Evolutionary conservation across 1,140 invertebrate species (phyloP).

Genomic region (Nasonia longicornis): DNA sequence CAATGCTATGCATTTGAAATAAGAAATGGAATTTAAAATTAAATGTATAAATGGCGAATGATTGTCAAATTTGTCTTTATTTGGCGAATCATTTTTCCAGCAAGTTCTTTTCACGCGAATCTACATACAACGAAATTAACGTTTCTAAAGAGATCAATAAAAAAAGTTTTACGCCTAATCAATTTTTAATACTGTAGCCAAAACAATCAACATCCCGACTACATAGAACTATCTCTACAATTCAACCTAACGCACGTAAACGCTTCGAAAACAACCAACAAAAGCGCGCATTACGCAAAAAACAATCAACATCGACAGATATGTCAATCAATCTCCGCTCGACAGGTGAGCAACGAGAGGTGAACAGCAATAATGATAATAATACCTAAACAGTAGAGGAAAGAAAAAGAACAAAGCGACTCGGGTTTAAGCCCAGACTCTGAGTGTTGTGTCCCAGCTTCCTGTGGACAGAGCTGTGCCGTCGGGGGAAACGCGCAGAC

Average conservation of each 20-base stretch:
- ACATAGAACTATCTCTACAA: not conserved
- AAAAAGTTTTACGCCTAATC: too few relatives aligned
- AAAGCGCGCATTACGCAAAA: not conserved
- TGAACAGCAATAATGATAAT: not conserved
- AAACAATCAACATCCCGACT: too few relatives aligned
- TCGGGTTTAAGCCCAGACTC: constrained; percentile 74
- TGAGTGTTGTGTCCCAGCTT: constrained; percentile 97
- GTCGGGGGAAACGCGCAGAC: constrained; percentile 95
- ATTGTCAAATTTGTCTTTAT: not conserved
- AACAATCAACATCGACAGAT: too few relatives aligned
- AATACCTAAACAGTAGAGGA: not conserved
- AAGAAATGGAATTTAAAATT: not conserved
- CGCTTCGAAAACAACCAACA: not conserved
- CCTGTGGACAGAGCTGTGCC: constrained; percentile 97
- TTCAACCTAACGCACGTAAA: not conserved
- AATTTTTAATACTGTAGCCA: too few relatives aligned
- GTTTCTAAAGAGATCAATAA: too few relatives aligned
- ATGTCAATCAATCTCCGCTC: too few relatives aligned
- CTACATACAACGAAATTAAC: not conserved
- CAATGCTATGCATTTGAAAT: not conserved
- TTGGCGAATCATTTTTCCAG: not conserved
- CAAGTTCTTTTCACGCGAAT: not conserved
- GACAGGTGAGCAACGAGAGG: not conserved
- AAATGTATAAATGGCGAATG: not conserved
- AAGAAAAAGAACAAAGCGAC: not conserved